A percentile compares a stretch with the other conserved stretches of the same genome.
phyloP scores from a whole-genome alignment of 2,888 invertebrate genomes.

The Lamellibrachia columna region DNA sequence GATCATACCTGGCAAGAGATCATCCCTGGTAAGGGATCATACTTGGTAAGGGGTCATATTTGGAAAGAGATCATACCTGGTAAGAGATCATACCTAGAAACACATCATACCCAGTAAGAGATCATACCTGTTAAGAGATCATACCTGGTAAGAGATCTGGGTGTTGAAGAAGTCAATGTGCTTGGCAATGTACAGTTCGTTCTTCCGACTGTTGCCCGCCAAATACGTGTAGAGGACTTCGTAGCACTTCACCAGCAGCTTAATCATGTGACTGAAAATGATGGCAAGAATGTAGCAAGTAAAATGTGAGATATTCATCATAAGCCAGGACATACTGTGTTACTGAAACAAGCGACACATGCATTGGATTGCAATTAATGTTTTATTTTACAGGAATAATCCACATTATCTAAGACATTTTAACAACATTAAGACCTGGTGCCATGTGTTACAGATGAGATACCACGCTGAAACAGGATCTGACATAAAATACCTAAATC shows the following conservation, averaged over 20 bases:
- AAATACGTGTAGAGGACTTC: slow-evolving; percentile 61
- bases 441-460: neutral
- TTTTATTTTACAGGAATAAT: neutral
- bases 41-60: too few relatives aligned
- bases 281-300: too few relatives aligned
- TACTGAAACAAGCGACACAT: too few relatives aligned
- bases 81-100: neutral
- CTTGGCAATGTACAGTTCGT: slow-evolving; percentile 64
- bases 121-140: too few relatives aligned
- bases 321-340: too few relatives aligned
- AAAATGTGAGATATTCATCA: too few relatives aligned
- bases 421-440: too few relatives aligned
- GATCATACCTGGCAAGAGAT: too few relatives aligned
- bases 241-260: slow-evolving; percentile 51
- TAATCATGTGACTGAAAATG: too few relatives aligned
- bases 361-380: neutral
- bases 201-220: slow-evolving; percentile 63
- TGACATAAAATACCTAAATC: neutral
- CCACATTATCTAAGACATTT: neutral
- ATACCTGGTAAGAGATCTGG: too few relatives aligned
- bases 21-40: too few relatives aligned
- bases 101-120: slow-evolving; percentile 14
- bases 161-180: slow-evolving; percentile 64
- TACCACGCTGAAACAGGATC: neutral
- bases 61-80: too few relatives aligned